phyloP scores from a whole-genome alignment of 2,797 vertebrate genomes.

The Sylvia borin region DNA sequence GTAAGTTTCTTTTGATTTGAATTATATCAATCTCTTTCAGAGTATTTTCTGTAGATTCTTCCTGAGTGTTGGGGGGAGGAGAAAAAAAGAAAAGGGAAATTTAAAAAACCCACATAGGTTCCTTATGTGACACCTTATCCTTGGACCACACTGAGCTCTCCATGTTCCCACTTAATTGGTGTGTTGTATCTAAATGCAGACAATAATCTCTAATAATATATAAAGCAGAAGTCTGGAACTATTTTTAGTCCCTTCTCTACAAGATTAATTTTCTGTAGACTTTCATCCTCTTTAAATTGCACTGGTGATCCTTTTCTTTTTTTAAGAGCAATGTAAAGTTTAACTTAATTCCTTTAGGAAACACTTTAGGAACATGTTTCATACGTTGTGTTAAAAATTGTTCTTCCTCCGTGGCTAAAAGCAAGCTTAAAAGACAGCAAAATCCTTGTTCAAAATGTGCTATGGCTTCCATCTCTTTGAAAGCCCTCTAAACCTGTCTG shows the following conservation, averaged over 20 bases:
- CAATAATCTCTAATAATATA: not conserved
- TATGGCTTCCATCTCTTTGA: not conserved
- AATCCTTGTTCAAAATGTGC: not conserved
- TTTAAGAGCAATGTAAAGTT: not conserved
- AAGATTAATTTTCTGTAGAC: not conserved
- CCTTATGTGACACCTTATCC: not conserved
- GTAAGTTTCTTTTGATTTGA: constrained; percentile 73
- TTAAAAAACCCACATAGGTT: not conserved
- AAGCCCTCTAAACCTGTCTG: not conserved
- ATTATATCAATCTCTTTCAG: not conserved
- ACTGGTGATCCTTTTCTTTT: not conserved
- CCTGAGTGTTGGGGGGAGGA: not conserved
- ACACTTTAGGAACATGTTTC: not conserved
- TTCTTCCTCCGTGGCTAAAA: not conserved
- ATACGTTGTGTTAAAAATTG: not conserved
- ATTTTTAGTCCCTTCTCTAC: not conserved
- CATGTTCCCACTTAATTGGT: not conserved
- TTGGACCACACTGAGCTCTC: not conserved
- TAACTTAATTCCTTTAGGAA: not conserved
- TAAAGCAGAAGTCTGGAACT: not conserved
- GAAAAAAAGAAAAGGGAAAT: not conserved
- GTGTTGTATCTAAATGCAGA: not conserved
- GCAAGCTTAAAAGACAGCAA: not conserved
- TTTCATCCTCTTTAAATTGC: not conserved
- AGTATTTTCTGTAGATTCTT: not conserved